phyloP scores from a whole-genome alignment of 1,140 invertebrate genomes.

The Scaptomyza montana region DNA sequence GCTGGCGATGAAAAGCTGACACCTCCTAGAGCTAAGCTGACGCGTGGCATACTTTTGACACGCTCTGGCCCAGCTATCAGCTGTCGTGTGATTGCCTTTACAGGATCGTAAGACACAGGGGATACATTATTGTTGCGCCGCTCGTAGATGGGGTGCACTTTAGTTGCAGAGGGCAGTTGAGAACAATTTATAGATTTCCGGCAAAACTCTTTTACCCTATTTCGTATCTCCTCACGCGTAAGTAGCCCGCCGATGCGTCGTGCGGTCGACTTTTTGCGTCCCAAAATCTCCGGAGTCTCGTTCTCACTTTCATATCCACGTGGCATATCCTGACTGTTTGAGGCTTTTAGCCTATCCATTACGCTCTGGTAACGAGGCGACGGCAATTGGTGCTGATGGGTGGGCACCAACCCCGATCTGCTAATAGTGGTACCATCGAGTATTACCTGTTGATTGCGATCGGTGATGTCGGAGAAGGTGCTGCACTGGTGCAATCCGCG shows the following conservation, averaged over 20 bases:
- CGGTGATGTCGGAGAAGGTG: conserved; percentile 67
- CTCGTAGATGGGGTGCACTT: conserved; percentile 65
- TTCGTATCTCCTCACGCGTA: conserved; percentile 78
- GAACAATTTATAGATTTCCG: conserved; percentile 75
- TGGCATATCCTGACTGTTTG: conserved; percentile 7
- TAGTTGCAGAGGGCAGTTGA: conserved; percentile 34
- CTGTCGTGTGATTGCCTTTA: conserved; percentile 56
- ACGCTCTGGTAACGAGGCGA: conserved; percentile 72
- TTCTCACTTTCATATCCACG: conserved; percentile 64
- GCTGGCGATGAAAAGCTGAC: conserved; percentile 57
- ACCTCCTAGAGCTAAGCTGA: neutral
- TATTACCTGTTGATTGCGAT: conserved; percentile 56
- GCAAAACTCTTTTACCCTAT: conserved; percentile 83
- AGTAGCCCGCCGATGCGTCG: conserved; percentile 71
- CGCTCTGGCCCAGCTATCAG: conserved; percentile 60
- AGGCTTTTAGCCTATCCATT: conserved; percentile 59
- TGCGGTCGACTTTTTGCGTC: conserved; percentile 38
- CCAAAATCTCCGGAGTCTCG: conserved; percentile 66
- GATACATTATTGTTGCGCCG: conserved; percentile 57
- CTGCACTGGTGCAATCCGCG: conserved; percentile 75
- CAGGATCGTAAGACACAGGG: conserved; percentile 78
- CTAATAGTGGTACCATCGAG: conserved; percentile 43
- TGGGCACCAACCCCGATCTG: neutral
- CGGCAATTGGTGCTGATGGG: neutral
- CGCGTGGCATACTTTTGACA: conserved; percentile 72